phyloP scores from a whole-genome alignment of 1,140 invertebrate species.

The Ruditapes philippinarum region DNA sequence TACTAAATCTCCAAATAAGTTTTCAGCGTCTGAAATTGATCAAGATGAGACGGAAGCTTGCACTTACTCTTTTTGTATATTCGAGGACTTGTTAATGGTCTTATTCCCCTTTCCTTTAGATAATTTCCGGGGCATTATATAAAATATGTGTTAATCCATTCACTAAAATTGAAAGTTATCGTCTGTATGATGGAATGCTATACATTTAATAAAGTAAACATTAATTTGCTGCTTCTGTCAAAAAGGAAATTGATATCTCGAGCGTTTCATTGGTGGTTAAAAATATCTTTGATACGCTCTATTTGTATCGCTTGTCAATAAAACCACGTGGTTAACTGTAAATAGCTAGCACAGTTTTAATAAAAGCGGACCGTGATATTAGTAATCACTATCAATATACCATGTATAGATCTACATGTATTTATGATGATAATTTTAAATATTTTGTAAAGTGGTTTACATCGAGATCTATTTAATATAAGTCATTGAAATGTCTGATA shows the following conservation, averaged over 20 bases:
- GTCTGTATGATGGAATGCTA: background rate
- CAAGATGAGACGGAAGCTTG: slow-evolving; percentile 58
- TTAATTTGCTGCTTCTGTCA: slow-evolving; percentile 41
- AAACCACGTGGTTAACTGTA: slow-evolving; percentile 1
- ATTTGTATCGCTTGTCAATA: slow-evolving; percentile 17
- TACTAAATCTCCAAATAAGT: background rate
- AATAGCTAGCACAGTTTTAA: too few species aligned
- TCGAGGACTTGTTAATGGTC: background rate
- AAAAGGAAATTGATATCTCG: slow-evolving; percentile 15
- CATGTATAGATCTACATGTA: too few species aligned
- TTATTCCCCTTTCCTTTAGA: slow-evolving; percentile 20
- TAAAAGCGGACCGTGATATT: too few species aligned
- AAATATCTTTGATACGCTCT: slow-evolving; percentile 3
- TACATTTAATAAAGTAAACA: slow-evolving; percentile 13
- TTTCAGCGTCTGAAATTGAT: slow-evolving; percentile 33
- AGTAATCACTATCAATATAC: too few species aligned
- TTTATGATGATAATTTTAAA: too few species aligned
- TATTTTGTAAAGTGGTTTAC: too few species aligned
- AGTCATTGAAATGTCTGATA: too few species aligned
- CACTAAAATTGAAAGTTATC: background rate
- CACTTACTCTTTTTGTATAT: slow-evolving; percentile 51
- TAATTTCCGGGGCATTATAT: slow-evolving; percentile 44
- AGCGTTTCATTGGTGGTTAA: slow-evolving; percentile 27
- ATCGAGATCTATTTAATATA: too few species aligned
- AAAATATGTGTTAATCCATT: background rate